Evolutionary conservation across 2,113 vertebrate genomes (phyloP).

Genomic region (Nycticryphes semicollaris): DNA sequence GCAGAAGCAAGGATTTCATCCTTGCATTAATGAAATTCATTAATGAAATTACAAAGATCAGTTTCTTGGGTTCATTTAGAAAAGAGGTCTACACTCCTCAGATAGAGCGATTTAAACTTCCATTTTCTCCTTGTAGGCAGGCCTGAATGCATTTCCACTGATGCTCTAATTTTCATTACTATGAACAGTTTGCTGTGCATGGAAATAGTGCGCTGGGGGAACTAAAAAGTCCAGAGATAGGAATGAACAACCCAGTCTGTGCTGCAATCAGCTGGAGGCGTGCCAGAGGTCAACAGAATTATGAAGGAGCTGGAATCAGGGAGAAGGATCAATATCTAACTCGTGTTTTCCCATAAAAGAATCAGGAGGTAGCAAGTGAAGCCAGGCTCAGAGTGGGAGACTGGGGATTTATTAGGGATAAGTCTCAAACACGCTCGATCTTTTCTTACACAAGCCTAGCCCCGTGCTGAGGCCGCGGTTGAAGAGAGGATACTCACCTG

Average conservation of each 20-base stretch:
- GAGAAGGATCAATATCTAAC: background rate
- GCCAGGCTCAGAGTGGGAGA: background rate
- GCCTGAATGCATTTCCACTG: background rate
- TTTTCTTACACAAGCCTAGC: background rate
- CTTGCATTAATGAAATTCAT: background rate
- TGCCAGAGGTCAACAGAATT: background rate
- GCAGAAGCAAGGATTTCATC: background rate
- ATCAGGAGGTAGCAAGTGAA: background rate
- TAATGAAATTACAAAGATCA: background rate
- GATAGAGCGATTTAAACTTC: background rate
- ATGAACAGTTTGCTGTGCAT: background rate
- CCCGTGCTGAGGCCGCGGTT: rapidly evolving
- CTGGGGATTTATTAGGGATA: background rate
- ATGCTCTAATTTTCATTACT: background rate
- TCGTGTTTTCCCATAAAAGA: background rate
- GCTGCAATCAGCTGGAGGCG: background rate
- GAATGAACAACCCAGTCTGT: background rate
- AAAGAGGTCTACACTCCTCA: background rate
- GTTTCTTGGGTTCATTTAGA: background rate
- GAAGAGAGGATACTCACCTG: background rate
- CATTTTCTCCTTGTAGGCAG: background rate
- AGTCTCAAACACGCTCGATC: background rate
- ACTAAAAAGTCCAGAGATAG: background rate
- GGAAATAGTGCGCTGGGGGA: background rate
- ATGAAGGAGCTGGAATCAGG: background rate